Conservation (phyloP, 2,888 invertebrate genomes). For the Eustalomyia histrio region DNA sequence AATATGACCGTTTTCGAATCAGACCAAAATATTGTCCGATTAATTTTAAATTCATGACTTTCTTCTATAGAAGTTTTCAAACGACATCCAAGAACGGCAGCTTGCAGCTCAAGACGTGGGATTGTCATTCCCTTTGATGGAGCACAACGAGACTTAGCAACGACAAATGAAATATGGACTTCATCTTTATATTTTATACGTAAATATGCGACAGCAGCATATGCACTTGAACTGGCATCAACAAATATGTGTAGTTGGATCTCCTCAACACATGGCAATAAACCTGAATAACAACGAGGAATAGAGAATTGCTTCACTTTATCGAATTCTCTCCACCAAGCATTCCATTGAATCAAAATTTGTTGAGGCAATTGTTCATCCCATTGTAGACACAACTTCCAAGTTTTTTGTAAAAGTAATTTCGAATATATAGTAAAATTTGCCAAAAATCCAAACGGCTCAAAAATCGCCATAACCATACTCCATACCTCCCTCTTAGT, state of each 20-base stretch:
- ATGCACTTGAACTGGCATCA: slow-evolving; percentile 60
- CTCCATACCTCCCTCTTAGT: slow-evolving; percentile 68
- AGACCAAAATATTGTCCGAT: no score
- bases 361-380: slow-evolving; percentile 56
- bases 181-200: slow-evolving; percentile 41
- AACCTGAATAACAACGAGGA: slow-evolving; percentile 48
- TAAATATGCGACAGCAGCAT: slow-evolving; percentile 54
- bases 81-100: slow-evolving; percentile 57
- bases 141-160: slow-evolving; percentile 53
- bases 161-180: slow-evolving; percentile 58
- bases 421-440: slow-evolving; percentile 64
- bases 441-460: slow-evolving; percentile 68
- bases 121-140: slow-evolving; percentile 51
- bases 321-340: slow-evolving; percentile 49
- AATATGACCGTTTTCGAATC: no score
- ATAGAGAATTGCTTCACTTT: slow-evolving; percentile 33
- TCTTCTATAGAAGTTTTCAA: slow-evolving; percentile 12
- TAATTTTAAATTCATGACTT: no score
- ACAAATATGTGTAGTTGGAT: slow-evolving; percentile 59
- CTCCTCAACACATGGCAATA: slow-evolving; percentile 29
- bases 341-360: slow-evolving; percentile 29
- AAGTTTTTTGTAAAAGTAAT: slow-evolving; percentile 46
- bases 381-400: slow-evolving; percentile 53
- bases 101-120: slow-evolving; percentile 57
- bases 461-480: slow-evolving; percentile 69